A percentile compares a stretch with the other conserved stretches of the same genome.
These are phyloP conservation scores for Cryptotermes secundus DNA, from an alignment of 1,140 invertebrate species.

Conservation along the genomic window DNA sequence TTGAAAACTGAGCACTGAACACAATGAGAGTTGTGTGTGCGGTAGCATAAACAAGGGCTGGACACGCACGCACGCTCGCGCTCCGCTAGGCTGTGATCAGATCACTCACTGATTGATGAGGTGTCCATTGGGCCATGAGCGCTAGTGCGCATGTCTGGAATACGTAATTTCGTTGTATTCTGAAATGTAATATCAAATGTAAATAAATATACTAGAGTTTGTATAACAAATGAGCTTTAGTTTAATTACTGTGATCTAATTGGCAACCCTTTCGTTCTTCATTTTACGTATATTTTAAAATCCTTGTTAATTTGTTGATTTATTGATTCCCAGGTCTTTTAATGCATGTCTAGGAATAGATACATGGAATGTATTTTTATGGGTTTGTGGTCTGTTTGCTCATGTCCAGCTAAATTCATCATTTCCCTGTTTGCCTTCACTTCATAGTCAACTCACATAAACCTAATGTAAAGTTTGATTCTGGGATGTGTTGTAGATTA, in stretches of 20 bases:
- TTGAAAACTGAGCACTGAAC: background rate
- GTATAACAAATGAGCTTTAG: background rate
- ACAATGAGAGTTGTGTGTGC: background rate
- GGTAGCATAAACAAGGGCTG: background rate
- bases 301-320: background rate
- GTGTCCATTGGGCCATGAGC: slow-evolving; percentile 1
- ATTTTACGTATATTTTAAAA: background rate
- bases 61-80: background rate
- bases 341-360: background rate
- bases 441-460: background rate
- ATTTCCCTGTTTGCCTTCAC: background rate
- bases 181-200: slow-evolving; percentile 20
- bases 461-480: background rate
- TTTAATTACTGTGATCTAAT: background rate
- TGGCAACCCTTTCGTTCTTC: background rate
- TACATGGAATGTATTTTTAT: background rate
- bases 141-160: background rate
- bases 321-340: background rate
- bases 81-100: slow-evolving; percentile 1
- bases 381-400: background rate
- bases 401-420: background rate
- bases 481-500: too few relatives aligned
- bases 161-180: background rate
- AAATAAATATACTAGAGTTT: background rate
- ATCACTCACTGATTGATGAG: slow-evolving; percentile 16